Conservation (phyloP, 2,888 invertebrate genomes). For the Cephus pulcher region DNA sequence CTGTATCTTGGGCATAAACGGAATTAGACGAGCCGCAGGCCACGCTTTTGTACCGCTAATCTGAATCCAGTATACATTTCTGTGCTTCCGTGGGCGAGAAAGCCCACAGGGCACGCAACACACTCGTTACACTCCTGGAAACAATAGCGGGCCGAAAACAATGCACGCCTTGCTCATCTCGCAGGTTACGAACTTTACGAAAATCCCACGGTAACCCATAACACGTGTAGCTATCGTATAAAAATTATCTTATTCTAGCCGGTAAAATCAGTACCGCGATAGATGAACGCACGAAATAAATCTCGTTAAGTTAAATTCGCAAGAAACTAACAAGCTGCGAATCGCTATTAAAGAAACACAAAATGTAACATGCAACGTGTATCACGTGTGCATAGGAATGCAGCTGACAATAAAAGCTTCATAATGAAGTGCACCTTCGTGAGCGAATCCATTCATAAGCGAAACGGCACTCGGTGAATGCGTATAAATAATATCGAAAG, state of each 20-base stretch:
- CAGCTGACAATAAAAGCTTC: neutral
- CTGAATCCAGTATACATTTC: neutral
- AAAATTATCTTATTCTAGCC: neutral
- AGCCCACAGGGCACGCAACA: constrained; percentile 42
- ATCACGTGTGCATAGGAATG: neutral
- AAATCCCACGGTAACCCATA: neutral
- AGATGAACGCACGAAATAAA: no score
- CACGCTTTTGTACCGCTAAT: constrained; percentile 2
- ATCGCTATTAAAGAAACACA: neutral
- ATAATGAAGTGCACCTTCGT: neutral
- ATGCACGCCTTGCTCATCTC: neutral
- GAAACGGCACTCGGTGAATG: neutral
- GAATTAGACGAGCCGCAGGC: neutral
- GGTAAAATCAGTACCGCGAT: no score
- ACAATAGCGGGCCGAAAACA: constrained; percentile 50
- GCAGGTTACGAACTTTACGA: neutral
- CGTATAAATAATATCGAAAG: neutral
- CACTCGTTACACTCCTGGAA: constrained; percentile 47
- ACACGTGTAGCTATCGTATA: neutral
- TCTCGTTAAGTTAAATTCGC: no score
- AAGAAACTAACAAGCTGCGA: neutral
- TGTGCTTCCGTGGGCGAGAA: neutral
- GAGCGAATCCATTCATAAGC: neutral
- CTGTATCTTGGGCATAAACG: neutral
- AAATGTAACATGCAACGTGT: neutral